Base-by-base conservation (phyloP, 2,113 vertebrate species). In the Zosterops hypoxanthus region DNA sequence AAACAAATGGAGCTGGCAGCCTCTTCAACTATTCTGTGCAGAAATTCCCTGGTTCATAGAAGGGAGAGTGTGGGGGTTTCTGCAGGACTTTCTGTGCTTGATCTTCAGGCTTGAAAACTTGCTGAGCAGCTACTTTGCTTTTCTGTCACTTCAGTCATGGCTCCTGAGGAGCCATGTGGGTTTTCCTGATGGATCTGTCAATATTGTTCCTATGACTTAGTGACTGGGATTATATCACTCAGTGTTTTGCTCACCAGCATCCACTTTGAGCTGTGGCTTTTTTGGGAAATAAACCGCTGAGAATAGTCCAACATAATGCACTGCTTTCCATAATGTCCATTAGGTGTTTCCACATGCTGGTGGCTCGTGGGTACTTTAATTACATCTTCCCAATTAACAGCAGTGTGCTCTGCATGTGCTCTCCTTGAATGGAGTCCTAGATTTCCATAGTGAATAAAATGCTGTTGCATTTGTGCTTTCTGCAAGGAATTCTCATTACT, bases 331-430 rank as follows among this genome's bases (percentile, higher is more conserved):
- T 92, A 81, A 80, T 49, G 82, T 86, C 90, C 93, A 73, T 95
- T 94, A 95, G 92, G 52, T 94, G 88, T 90, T 93, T 75, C 90
- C 52, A 52, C 90, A 75, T 56, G 76, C 90, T 96, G 95, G 56
- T 20, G 41, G 80, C 91, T 88, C 1, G 0, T 83, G 82, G 63
- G 52, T 83, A 63, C 85, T 94, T 88, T 88, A 97, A 94, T 95
- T 95, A 81, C 79, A 81, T 76, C 63, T 77, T 79, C 63, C 56
- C 63, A 90, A 91, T 95, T 92, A 96, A 82, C 84, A 63, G 66
- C 4, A 6, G 78, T 0, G 8, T 1, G 5, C 94, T 94, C 93
- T 85, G 94, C 79, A 8, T 86, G 85, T 1, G 0, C 72, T 96
- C 72, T 96, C 63, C 4, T 77, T 93, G 92, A 93, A 77, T 44